Evolutionary conservation across 92 coral and sea anemone species (phyloP), one percentile per base, ranked within the genome.

Genomic region (Plumapathes pennacea): DNA sequence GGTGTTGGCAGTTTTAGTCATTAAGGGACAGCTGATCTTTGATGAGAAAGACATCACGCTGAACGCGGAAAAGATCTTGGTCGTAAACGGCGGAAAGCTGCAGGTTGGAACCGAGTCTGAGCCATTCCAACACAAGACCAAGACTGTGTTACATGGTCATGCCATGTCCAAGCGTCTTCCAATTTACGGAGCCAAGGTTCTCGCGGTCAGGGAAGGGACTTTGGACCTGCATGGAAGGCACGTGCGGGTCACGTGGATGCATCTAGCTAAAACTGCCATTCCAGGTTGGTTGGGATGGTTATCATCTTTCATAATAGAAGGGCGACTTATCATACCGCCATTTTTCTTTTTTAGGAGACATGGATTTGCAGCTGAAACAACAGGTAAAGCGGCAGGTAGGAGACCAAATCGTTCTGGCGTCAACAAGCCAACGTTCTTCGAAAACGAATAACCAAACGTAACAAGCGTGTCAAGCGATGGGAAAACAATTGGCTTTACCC

Each of bases 231-330:
- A 90, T 52, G 97, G 97, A 19, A 47, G 60, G 56, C 87, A 72
- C 25, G 80, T 90, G 25, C 79, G 76, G 8, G 54, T 85, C 86
- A 85, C 97, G 54, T 90, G 97, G 97, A 90, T 94, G 3, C 83
- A 76, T 24, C 74, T 90, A 38, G 85, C 86, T 38, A 52, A 61
- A 13, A 81, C 97, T 3, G 90, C 85, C 26, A 15, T 14, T 0
- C 88, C 74, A 54, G 91, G 91, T 85, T 38, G 40, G 73, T 40
- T 34, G 40, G n/a, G 40, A n/a, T 34, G n/a, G 40, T 34, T 8
- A 8, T 34, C 8, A 8, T 34, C 40, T 34, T 34, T 34, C 40
- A n/a, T 34, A n/a, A n/a, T n/a, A 8, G 8, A 8, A 34, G 40
- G n/a, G 8, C 40, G 40, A 34, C 40, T n/a, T n/a, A 34, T 8